These are phyloP conservation scores for Geophilus truncorum DNA, from an alignment of 2,888 invertebrate genomes.

Conservation along the genomic window DNA sequence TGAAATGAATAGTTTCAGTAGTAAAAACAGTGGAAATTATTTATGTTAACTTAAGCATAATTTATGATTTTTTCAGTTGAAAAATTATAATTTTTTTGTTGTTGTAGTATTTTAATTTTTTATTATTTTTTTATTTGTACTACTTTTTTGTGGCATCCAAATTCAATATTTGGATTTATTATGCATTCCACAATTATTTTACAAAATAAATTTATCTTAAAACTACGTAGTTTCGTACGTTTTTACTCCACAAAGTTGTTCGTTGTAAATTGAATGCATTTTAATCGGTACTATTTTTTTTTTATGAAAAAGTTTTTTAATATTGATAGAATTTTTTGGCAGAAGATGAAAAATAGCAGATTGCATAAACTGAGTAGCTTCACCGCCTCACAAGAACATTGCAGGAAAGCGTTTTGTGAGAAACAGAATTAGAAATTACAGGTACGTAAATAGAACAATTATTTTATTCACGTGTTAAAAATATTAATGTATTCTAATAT, in stretches of 20 bases:
- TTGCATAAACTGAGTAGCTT: too few species aligned
- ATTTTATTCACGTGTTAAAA: not conserved
- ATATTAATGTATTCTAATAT: too few species aligned
- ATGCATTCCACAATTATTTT: not conserved
- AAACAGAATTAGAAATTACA: too few species aligned
- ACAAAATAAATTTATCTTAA: not conserved
- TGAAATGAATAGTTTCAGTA: not conserved
- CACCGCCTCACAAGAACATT: too few species aligned
- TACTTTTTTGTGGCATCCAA: not conserved
- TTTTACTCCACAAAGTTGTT: not conserved
- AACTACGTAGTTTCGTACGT: not conserved
- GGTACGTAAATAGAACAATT: too few species aligned
- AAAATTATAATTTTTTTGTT: not conserved
- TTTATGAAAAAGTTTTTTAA: too few species aligned
- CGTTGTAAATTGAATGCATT: not conserved
- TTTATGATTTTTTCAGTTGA: not conserved
- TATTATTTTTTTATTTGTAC: not conserved
- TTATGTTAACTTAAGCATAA: not conserved
- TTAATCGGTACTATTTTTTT: not conserved
- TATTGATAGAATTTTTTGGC: too few species aligned
- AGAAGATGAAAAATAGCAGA: too few species aligned
- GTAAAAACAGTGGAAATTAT: not conserved
- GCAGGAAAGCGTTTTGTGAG: too few species aligned
- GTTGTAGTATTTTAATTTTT: not conserved
- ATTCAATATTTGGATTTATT: not conserved